Conservation (phyloP, 2,797 vertebrate genomes). For the Amblyraja radiata region DNA sequence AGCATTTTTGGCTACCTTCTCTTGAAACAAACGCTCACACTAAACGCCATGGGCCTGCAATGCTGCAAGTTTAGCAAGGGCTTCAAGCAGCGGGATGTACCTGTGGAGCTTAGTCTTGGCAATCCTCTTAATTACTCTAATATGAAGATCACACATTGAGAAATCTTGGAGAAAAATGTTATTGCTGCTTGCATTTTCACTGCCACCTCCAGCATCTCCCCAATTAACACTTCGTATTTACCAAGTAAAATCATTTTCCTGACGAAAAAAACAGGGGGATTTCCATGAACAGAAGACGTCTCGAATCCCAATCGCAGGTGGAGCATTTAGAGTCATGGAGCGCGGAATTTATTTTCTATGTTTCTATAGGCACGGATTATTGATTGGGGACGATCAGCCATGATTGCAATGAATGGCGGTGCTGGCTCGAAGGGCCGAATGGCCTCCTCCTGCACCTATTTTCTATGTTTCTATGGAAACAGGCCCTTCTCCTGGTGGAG, state of each 20-base stretch:
- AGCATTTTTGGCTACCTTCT: too few species aligned
- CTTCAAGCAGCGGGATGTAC: background rate
- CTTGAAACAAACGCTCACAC: too few species aligned
- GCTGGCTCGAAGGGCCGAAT: too few species aligned
- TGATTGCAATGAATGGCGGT: too few species aligned
- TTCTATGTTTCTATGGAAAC: too few species aligned
- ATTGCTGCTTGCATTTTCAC: constrained; percentile 22
- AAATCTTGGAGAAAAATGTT: constrained; percentile 21
- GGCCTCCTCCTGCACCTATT: too few species aligned
- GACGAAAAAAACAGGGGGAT: background rate
- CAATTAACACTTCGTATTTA: constrained; percentile 23
- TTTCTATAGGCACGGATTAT: too few species aligned
- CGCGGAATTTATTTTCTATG: too few species aligned
- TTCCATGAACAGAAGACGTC: background rate
- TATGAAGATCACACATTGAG: constrained; percentile 21
- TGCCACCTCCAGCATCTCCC: constrained; percentile 11
- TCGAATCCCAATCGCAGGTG: background rate
- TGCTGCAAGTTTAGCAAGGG: background rate
- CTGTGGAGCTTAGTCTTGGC: constrained; percentile 10
- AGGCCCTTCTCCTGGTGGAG: background rate
- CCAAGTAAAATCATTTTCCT: constrained; percentile 1
- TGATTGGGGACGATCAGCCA: too few species aligned
- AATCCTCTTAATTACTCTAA: background rate
- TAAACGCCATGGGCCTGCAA: too few species aligned
- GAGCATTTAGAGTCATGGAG: background rate